Conservation (phyloP, 1,140 invertebrate species). For the Drosophila pruinosa region DNA sequence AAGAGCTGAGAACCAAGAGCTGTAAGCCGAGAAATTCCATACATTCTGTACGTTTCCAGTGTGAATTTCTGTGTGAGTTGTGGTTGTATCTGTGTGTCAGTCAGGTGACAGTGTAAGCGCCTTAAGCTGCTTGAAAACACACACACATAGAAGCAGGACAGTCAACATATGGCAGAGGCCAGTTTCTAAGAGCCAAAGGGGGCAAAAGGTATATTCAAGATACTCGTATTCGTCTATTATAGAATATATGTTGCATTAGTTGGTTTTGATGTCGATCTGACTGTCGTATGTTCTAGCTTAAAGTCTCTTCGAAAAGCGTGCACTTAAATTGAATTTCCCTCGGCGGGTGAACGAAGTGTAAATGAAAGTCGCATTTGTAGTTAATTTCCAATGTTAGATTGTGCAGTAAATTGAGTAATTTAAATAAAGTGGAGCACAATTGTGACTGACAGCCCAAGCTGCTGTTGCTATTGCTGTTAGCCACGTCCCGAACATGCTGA, state of each 20-base stretch:
- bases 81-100: conserved; percentile 46
- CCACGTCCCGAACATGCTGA: conserved; percentile 20
- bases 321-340: conserved; percentile 43
- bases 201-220: conserved; percentile 5
- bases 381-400: conserved; percentile 60
- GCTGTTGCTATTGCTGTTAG: background rate
- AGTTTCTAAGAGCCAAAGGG: conserved; percentile 1
- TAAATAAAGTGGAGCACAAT: conserved; percentile 60
- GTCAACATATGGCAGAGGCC: conserved; percentile 33
- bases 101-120: conserved; percentile 76
- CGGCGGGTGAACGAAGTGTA: background rate
- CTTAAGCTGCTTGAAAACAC: conserved; percentile 64
- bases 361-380: conserved; percentile 32
- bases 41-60: background rate
- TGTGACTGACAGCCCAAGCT: conserved; percentile 30
- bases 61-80: background rate
- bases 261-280: background rate
- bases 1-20: conserved; percentile 13
- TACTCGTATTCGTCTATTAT: background rate
- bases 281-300: background rate
- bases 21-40: conserved; percentile 23
- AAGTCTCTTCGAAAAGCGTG: background rate
- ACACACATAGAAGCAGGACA: conserved; percentile 21
- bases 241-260: conserved; percentile 5
- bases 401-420: conserved; percentile 65